Conservation (phyloP, 2,113 vertebrate species). For the Oryzias curvinotus region DNA sequence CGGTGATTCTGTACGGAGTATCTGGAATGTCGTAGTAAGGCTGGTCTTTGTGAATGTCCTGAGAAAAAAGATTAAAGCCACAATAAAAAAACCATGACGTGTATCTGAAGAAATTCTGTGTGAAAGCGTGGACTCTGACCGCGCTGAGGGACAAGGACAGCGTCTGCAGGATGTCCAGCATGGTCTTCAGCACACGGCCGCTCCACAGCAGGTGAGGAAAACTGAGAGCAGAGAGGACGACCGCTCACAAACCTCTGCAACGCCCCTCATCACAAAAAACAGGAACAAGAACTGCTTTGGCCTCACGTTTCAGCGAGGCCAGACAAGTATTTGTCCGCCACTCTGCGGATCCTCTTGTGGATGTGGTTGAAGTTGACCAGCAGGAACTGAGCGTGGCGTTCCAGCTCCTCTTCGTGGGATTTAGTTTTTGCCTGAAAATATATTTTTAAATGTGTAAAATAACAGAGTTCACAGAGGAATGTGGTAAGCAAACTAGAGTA, state of each 20-base stretch:
- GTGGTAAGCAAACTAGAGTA: too few relatives aligned
- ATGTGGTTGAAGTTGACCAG: conserved; percentile 98
- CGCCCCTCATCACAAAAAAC: too few relatives aligned
- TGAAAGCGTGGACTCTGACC: conserved; percentile 72
- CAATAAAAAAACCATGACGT: background rate
- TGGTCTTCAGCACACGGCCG: conserved; percentile 94
- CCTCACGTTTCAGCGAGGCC: conserved; percentile 95
- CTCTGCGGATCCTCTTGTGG: conserved; percentile 95
- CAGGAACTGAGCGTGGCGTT: conserved; percentile 94
- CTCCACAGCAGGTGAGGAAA: conserved; percentile 98
- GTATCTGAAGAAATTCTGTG: background rate
- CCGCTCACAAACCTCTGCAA: background rate
- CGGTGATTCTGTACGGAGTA: conserved; percentile 92
- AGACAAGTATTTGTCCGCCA: conserved; percentile 96
- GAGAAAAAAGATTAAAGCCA: conserved; percentile 8
- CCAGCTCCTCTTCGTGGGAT: conserved; percentile 93
- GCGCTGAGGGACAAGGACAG: conserved; percentile 94
- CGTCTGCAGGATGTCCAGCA: conserved; percentile 97
- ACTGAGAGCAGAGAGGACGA: conserved; percentile 61
- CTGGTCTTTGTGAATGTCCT: conserved; percentile 99
- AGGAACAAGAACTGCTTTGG: background rate
- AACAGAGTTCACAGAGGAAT: too few relatives aligned
- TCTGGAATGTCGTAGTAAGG: conserved; percentile 98
- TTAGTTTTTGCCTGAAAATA: conserved; percentile 90
- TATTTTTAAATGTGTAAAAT: too few relatives aligned